Base-by-base conservation (phyloP, 2,797 vertebrate genomes). In the Coranthus polyacanthus region DNA sequence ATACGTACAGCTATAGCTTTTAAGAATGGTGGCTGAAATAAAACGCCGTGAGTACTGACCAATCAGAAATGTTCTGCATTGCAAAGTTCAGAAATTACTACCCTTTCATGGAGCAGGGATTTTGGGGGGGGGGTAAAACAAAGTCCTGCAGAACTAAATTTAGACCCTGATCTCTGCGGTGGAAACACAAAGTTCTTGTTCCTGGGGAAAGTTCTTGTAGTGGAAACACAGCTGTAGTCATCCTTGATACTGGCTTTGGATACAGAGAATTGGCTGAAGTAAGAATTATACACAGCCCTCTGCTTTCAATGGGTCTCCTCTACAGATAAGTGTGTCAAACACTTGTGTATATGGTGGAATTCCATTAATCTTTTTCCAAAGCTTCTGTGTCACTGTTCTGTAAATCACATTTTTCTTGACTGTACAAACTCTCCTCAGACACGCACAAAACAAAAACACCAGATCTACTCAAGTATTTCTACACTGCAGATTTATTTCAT, bases 401-500 rank as follows among this genome's bases (percentile, higher is more conserved):
- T 78, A 74, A 81, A 85, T 84, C 58, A 62, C 16, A n/a, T 56
- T 6, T 56, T 67, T 10, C 9, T 64, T 20, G 17, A 79, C 43
- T 16, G 32, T 36, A 38, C 34, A 70, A 45, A 63, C 34, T 59
- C 36, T 47, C 22, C 45, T 41, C 18, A 56, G 49, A 62, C 9
- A 47, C 38, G 53, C 38, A 67, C 66, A 37, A 29, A 58, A 18
- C 15, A 61, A 63, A 71, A 46, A 43, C 44, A 38, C 7, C 22
- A 55, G 34, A 68, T 29, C 36, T 36, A 50, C 58, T 67, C 56
- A 82, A 68, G 37, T 29, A 24, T 21, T 18, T 45, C 24, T 49
- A 20, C 21, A 17, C 3, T 20, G 29, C 12, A 50, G 57, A 62
- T 58, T 57, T 60, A 61, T 51, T 50, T 41, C 38, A 44, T 16